Conservation (phyloP, 2,888 invertebrate genomes). For the Serrognathus titanus region DNA sequence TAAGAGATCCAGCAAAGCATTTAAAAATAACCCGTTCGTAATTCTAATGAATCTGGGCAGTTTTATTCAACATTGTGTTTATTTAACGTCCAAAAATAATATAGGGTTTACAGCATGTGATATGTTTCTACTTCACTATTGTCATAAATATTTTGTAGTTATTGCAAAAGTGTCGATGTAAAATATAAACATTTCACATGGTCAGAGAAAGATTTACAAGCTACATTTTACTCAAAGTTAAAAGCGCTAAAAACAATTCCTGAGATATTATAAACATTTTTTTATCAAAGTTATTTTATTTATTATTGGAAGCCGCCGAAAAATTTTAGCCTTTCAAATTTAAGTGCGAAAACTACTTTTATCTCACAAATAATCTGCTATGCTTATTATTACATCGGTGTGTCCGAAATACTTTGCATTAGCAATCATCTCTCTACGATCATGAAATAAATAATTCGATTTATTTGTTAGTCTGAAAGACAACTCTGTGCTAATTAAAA, state of each 20-base stretch:
- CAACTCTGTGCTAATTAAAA: too few species aligned
- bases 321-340: neutral
- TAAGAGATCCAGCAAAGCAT: too few species aligned
- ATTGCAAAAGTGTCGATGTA: constrained; percentile 14
- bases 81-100: constrained; percentile 6
- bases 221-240: neutral
- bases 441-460: too few species aligned
- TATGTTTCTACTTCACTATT: constrained; percentile 2
- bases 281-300: neutral
- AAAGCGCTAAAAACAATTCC: neutral
- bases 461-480: too few species aligned
- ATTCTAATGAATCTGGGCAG: constrained; percentile 18
- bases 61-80: constrained; percentile 13
- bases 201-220: constrained; percentile 1
- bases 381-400: too few species aligned
- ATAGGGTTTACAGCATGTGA: too few species aligned
- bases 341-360: neutral
- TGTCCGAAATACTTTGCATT: too few species aligned
- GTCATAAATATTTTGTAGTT: constrained; percentile 16
- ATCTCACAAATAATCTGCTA: neutral
- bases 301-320: neutral
- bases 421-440: too few species aligned
- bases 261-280: neutral
- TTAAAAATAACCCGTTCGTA: neutral
- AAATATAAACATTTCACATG: neutral